A percentile compares a stretch with the other conserved stretches of the same genome.
Evolutionary conservation across 2,888 invertebrate species (phyloP).

Genomic region (Tipula confusa): DNA sequence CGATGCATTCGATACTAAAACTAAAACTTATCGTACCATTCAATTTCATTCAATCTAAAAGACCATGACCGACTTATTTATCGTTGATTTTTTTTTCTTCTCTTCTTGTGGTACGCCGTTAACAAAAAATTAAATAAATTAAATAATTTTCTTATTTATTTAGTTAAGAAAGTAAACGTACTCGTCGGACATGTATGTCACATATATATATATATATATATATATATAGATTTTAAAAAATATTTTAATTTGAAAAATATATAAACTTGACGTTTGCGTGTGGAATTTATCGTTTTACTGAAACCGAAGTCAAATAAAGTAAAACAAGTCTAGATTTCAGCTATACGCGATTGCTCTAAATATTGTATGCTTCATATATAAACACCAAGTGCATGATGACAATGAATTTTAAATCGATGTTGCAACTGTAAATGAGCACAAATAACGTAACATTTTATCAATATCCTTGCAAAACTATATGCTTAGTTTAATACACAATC

Average conservation of each 20-base stretch:
- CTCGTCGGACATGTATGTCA: not conserved
- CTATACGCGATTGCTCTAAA: too few species aligned
- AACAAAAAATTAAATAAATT: not conserved
- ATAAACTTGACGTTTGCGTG: too few species aligned
- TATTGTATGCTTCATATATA: too few species aligned
- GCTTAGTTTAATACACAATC: not conserved
- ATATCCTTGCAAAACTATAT: too few species aligned
- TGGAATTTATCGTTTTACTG: too few species aligned
- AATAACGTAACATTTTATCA: too few species aligned
- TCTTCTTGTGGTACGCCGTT: not conserved
- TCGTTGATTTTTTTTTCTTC: not conserved
- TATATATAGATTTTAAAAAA: not conserved
- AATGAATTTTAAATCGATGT: too few species aligned
- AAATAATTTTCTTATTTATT: not conserved
- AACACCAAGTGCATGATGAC: too few species aligned
- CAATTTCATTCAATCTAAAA: not conserved
- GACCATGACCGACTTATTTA: not conserved
- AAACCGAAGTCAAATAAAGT: too few species aligned
- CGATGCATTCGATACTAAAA: not conserved
- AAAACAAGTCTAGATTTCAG: too few species aligned
- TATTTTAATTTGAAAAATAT: too few species aligned
- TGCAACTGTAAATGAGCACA: too few species aligned
- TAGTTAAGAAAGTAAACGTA: not conserved
- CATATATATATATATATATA: not conserved
- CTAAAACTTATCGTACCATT: not conserved